Conservation (phyloP, 1,140 invertebrate genomes). For the Ericerus pela region DNA sequence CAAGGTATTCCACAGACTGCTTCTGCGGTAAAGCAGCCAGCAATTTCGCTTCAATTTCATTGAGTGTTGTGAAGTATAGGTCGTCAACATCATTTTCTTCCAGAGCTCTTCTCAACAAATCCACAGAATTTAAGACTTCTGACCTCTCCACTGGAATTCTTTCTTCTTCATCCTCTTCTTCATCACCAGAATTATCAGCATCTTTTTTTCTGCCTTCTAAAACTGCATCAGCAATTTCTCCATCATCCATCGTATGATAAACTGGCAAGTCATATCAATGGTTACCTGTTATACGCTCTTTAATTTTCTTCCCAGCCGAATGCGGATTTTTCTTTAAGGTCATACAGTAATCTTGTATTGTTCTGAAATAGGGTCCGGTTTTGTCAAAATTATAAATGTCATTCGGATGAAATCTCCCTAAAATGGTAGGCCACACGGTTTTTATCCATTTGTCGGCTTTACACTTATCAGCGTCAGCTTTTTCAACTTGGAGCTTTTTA, state of each 20-base stretch:
- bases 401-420: not conserved
- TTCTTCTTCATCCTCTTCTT: too few relatives aligned
- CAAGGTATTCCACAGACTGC: too few relatives aligned
- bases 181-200: too few relatives aligned
- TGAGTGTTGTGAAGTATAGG: too few relatives aligned
- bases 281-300: not conserved
- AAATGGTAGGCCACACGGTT: not conserved
- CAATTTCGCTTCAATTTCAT: too few relatives aligned
- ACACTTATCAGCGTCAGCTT: not conserved
- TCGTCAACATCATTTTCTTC: too few relatives aligned
- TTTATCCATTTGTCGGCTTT: not conserved
- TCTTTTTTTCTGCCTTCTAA: too few relatives aligned
- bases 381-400: conserved; percentile 5
- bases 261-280: not conserved
- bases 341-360: conserved; percentile 4
- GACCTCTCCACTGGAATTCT: too few relatives aligned
- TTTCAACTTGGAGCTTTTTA: not conserved
- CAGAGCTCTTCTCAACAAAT: too few relatives aligned
- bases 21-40: too few relatives aligned
- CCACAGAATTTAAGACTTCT: too few relatives aligned
- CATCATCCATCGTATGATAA: not conserved
- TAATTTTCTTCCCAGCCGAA: not conserved
- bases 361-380: not conserved
- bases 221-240: too few relatives aligned
- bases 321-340: not conserved